A percentile compares a stretch with the other conserved stretches of the same genome.
These are phyloP conservation scores for Pseudachorutes palmiensis DNA, from an alignment of 1,140 invertebrate genomes.

Conservation along the genomic window DNA sequence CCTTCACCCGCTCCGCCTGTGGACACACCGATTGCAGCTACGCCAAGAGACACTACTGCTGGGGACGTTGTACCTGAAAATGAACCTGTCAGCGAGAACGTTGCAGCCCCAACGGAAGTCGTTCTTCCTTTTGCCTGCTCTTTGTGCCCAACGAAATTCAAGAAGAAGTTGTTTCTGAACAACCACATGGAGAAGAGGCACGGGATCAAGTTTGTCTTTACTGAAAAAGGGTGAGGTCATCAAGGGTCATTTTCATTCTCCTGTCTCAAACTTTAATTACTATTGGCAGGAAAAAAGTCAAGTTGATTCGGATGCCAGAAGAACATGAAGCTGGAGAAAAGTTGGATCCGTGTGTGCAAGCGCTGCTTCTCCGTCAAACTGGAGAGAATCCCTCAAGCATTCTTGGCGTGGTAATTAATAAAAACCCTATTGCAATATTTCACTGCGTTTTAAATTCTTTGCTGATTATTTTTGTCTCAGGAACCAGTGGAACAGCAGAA, in stretches of 20 bases:
- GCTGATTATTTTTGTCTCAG: conserved; percentile 4
- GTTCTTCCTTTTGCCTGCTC: conserved; percentile 20
- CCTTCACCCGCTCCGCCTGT: background rate
- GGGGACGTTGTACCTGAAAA: background rate
- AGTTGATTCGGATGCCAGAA: conserved; percentile 30
- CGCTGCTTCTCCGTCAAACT: conserved; percentile 12
- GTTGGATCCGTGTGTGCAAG: conserved; percentile 28
- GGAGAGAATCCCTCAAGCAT: background rate
- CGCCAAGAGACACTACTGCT: background rate
- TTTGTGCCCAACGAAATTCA: conserved; percentile 23
- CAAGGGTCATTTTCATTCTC: background rate
- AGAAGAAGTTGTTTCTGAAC: conserved; percentile 28
- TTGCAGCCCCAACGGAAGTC: background rate
- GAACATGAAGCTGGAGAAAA: conserved; percentile 25
- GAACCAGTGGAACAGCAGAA: background rate
- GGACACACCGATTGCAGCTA: background rate
- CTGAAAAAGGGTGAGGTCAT: conserved; percentile 26
- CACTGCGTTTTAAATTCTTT: background rate
- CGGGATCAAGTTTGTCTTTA: conserved; percentile 34
- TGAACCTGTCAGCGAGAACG: background rate
- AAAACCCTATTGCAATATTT: background rate
- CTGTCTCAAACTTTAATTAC: conserved; percentile 4
- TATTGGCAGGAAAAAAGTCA: conserved; percentile 25
- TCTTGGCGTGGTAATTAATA: conserved; percentile 11
- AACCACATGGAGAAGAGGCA: conserved; percentile 31